Base-by-base conservation (phyloP, 1,140 invertebrate species). In the Homarus americanus region DNA sequence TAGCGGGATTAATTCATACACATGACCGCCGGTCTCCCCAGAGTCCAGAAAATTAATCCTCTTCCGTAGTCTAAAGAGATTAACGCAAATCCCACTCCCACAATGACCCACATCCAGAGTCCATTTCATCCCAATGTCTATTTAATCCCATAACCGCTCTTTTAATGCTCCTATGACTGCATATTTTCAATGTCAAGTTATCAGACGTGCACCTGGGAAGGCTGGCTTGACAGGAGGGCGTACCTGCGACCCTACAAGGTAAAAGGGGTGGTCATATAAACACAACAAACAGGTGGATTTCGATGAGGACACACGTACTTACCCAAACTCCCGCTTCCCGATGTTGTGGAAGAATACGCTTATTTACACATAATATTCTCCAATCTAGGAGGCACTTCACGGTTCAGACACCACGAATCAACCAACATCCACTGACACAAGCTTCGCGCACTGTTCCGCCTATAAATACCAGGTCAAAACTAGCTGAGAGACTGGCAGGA, bases 391-490 rank as follows among this genome's bases (percentile, higher is more conserved):
- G 49, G 41, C 69, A 75, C 41, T 34, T 15, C 15, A 32, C 44
- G 49, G 41, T 53, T 75, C 44, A 58, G 44, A 76, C 38, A 73
- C 34, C 12, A 85, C 12, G 41, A 75, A 53, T 32, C 15, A 36
- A 53, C 12, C 32, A 20, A 79, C n/a, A 80, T 17, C 40, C 87
- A 88, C 87, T 82, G 78, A 88, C 86, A 87, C 87, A 83, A 7
- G 15, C 10, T 78, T 72, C 87, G 63, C 63, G 40, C 78, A 88
- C 78, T 88, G 63, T 41, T 82, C 79, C 66, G 38, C 73, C 78
- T 63, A 63, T 32, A 84, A 90, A 90, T 90, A 38, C 72, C 34
- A 58, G 75, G 83, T 73, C 79, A 90, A 63, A 73, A 90, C 79
- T 80, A 36, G 69, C 78, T 82, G 58, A 41, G 49, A 15, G 79